Evolutionary conservation across 2,113 vertebrate genomes (phyloP).

Genomic region (human (Homo sapiens)): GRCh38 chr12:96230001-96230500

Average conservation of each 20-base stretch:
- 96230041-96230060: background rate
- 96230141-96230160: background rate
- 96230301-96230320: background rate
- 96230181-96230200: background rate
- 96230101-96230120: background rate
- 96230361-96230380: background rate
- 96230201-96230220: background rate
- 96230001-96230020: background rate
- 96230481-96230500: accelerated
- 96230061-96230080: background rate
- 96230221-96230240: background rate
- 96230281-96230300: background rate
- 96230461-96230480: background rate
- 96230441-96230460: background rate
- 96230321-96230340: background rate
- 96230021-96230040: background rate
- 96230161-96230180: background rate
- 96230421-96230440: background rate
- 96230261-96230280: background rate
- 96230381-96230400: background rate
- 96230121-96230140: background rate
- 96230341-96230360: background rate
- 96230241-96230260: background rate
- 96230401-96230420: background rate
- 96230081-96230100: no score